Evolutionary conservation across 2,888 invertebrate species (phyloP).

Genomic region (Pachydiplax longipennis): DNA sequence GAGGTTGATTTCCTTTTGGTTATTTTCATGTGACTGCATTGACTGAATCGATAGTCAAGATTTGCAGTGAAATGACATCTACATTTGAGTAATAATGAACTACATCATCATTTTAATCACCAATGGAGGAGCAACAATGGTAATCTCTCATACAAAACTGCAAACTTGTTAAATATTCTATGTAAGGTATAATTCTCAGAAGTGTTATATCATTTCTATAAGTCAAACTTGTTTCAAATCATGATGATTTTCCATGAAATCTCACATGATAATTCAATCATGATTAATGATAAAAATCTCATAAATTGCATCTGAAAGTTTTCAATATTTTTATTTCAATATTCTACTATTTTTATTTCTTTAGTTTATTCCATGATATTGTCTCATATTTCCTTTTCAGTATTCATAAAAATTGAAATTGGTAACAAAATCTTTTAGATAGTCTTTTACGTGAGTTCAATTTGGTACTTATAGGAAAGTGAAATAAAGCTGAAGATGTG

Average conservation of each 20-base stretch:
- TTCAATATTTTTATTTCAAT: neutral
- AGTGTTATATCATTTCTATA: neutral
- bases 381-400: neutral
- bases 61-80: neutral
- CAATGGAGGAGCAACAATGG: neutral
- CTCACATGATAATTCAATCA: neutral
- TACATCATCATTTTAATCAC: neutral
- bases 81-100: neutral
- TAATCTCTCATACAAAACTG: neutral
- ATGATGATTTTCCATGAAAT: neutral
- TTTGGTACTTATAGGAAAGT: neutral
- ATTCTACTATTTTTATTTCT: slow-evolving; percentile 8
- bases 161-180: neutral
- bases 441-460: neutral
- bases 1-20: neutral
- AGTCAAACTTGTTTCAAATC: neutral
- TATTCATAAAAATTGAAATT: neutral
- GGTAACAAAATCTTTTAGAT: neutral
- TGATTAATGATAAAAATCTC: neutral
- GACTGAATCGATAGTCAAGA: neutral
- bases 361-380: neutral
- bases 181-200: neutral
- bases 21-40: neutral
- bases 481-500: neutral
- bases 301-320: neutral